These are phyloP conservation scores for Chaetoderma sp. DNA, from an alignment of 2,888 invertebrate species.

Conservation along the genomic window DNA sequence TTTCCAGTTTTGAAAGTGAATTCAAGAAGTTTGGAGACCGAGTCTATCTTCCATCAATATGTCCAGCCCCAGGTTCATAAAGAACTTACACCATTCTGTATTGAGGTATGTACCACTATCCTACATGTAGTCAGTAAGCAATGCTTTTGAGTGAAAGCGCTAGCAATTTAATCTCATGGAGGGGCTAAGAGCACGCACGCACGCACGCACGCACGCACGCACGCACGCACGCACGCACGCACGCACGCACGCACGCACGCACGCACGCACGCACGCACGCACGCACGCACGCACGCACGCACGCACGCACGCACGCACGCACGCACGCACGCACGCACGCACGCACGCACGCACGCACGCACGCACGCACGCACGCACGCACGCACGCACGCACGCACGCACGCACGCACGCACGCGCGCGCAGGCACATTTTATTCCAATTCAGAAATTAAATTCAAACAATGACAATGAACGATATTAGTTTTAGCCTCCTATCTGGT, in stretches of 20 bases:
- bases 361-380: constrained; percentile 3
- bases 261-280: neutral
- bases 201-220: constrained; percentile 1
- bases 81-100: constrained; percentile 73
- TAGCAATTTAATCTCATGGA: no score
- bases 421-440: neutral
- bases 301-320: constrained; percentile 12
- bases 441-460: no score
- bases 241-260: constrained; percentile 1
- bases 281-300: constrained; percentile 4
- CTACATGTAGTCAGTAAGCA: no score
- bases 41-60: constrained; percentile 74
- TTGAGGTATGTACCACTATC: constrained; percentile 65
- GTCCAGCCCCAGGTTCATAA: constrained; percentile 73
- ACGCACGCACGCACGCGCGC: neutral
- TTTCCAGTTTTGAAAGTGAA: constrained; percentile 75
- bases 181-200: no score
- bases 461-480: no score
- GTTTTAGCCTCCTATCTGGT: no score
- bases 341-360: neutral
- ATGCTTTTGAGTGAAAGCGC: no score
- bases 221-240: neutral
- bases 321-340: constrained; percentile 9
- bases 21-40: constrained; percentile 70
- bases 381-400: constrained; percentile 4